These are phyloP conservation scores for Drosophila austrosaltans DNA, from an alignment of 2,888 invertebrate species.

Conservation along the genomic window DNA sequence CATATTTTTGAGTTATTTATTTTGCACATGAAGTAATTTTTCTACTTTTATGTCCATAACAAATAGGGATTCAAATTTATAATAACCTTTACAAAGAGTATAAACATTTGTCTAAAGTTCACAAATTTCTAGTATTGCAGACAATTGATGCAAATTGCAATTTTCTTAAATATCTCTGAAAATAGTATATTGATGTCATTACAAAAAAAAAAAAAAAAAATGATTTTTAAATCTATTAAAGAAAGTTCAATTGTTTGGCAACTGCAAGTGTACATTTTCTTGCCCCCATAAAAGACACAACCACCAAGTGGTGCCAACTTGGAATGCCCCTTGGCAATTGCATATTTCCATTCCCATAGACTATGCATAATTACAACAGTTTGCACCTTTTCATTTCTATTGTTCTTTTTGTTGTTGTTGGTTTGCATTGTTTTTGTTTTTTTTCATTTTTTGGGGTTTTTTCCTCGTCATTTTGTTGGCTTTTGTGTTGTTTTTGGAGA, in stretches of 20 bases:
- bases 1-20: too few relatives aligned
- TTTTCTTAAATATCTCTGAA: constrained; percentile 10
- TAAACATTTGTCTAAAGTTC: background rate
- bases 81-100: background rate
- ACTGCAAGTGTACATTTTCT: background rate
- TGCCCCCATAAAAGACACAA: background rate
- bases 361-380: constrained; percentile 54
- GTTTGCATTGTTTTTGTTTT: constrained; percentile 20
- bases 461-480: constrained; percentile 19
- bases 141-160: constrained; percentile 11
- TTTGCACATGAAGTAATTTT: too few relatives aligned
- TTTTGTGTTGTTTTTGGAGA: constrained; percentile 25
- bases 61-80: background rate
- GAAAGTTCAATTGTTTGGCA: background rate
- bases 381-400: constrained; percentile 36
- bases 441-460: constrained; percentile 14
- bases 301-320: background rate
- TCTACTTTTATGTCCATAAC: background rate
- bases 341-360: constrained; percentile 22
- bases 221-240: constrained; percentile 6
- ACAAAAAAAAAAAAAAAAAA: background rate
- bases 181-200: constrained; percentile 2
- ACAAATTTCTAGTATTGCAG: background rate
- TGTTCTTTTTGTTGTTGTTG: constrained; percentile 41
- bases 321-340: constrained; percentile 13